Evolutionary conservation across 23 tunicate genomes (phyloP), one percentile per base, ranked within the genome.

Genomic region (Ascidia mentula): DNA sequence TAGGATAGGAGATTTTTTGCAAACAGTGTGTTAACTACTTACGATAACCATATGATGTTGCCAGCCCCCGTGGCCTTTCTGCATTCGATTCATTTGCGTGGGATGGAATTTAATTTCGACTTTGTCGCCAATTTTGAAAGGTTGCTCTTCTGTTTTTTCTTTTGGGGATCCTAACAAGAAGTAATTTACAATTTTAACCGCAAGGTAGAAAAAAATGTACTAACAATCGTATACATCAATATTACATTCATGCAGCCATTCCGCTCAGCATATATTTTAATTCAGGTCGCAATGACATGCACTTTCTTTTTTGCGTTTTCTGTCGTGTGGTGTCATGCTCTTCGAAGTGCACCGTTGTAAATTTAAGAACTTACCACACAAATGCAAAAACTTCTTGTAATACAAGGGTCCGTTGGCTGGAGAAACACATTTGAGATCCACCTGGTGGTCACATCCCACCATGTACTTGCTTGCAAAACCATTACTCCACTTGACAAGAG

Each of bases 31-130:
- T n/a, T n/a, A n/a, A n/a, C 65, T 20, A 53, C 84, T 39, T 31
- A 80, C 84, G 12, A 69, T 40, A 24, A 76, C 77, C 85, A 81
- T 81, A 32, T 71, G 42, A 12, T 45, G 77, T 37, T 70, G 45
- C 85, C 85, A 81, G n/a, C 85, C 85, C 5, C 85, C 85, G 53
- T 81, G 85, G 0, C 75, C 77, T 71, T 81, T 40, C 78, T 81
- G 85, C 85, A 81, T 81, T 72, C 40, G 77, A 34, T 72, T 81
- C 60, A 81, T 53, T 40, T 45, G 38, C 6, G 40, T 40, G 38
- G 42, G 39, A 71, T 76, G 37, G 31, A 81, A 35, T 24, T 28
- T 33, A 35, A 81, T 76, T 18, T 33, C 36, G n/a, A 81, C 85
- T 26, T 46, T 42, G 37, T 81, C 85, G 13, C 85, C 85, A 8